Conservation (phyloP, 1,140 invertebrate species). For the Nymphalis io region DNA sequence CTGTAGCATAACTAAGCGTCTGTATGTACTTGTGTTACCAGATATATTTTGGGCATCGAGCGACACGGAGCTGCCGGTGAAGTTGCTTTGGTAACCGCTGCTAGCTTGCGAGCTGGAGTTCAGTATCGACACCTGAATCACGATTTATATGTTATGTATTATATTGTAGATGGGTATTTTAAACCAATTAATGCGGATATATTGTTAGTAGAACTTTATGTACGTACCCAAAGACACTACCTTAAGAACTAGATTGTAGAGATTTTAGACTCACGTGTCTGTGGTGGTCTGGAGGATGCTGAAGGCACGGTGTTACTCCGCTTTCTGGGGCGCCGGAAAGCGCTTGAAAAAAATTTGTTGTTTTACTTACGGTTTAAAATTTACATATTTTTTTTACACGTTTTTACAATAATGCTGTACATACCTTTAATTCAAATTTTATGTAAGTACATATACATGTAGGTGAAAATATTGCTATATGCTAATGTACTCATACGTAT, state of each 20-base stretch:
- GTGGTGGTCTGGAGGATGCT: slow-evolving; percentile 18
- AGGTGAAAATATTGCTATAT: too few species aligned
- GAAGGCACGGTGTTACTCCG: slow-evolving; percentile 3
- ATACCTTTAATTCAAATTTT: too few species aligned
- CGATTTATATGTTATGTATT: slow-evolving; percentile 7
- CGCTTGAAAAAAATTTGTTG: slow-evolving; percentile 12
- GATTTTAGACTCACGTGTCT: slow-evolving; percentile 16
- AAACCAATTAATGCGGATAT: background rate
- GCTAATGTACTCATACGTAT: too few species aligned
- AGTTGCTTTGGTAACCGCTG: slow-evolving; percentile 81
- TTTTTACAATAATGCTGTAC: too few species aligned
- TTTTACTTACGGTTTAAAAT: background rate
- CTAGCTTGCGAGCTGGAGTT: slow-evolving; percentile 75
- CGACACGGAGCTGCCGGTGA: slow-evolving; percentile 77
- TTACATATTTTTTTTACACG: too few species aligned
- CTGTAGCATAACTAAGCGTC: background rate
- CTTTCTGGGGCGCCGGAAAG: slow-evolving; percentile 11
- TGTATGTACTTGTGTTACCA: slow-evolving; percentile 47
- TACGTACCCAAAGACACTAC: too few species aligned
- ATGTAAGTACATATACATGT: too few species aligned
- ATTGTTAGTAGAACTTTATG: background rate
- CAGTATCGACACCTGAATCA: slow-evolving; percentile 43
- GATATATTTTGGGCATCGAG: slow-evolving; percentile 76
- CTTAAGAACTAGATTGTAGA: too few species aligned
- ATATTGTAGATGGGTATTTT: too few species aligned